These are phyloP conservation scores for Lucifuga dentata DNA, from an alignment of 2,113 vertebrate species.

Conservation along the genomic window DNA sequence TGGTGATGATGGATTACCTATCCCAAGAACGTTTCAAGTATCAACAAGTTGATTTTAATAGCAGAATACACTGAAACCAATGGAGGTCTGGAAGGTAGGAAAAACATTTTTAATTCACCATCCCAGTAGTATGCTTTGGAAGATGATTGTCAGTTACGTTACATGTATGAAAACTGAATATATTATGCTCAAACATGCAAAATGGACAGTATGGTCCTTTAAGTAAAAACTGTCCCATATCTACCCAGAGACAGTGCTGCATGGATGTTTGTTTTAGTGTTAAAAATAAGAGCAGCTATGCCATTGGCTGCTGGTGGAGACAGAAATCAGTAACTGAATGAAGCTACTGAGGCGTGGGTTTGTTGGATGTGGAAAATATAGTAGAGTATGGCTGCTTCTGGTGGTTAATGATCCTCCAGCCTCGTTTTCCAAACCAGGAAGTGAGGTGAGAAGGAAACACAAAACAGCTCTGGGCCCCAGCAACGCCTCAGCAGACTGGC, in stretches of 20 bases:
- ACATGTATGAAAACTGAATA: no score
- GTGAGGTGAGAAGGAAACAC: constrained; percentile 77
- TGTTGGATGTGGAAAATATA: constrained; percentile 10
- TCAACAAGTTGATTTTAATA: no score
- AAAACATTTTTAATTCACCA: no score
- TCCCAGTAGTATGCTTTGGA: no score
- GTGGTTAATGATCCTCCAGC: constrained; percentile 59
- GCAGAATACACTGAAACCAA: no score
- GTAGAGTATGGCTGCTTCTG: constrained; percentile 28
- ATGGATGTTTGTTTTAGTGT: constrained; percentile 25
- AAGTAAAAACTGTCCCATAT: not conserved
- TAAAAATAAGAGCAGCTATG: not conserved
- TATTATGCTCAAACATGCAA: no score
- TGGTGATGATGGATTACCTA: no score
- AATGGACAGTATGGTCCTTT: no score
- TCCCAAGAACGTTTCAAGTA: no score
- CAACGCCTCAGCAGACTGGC: constrained; percentile 73
- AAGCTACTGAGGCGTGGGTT: not conserved
- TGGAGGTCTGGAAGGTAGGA: no score
- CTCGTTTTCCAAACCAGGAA: constrained; percentile 74
- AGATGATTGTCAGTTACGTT: no score
- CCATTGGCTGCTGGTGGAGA: not conserved
- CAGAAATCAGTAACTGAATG: constrained; percentile 19
- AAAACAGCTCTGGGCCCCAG: constrained; percentile 73
- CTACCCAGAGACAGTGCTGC: not conserved